Base-by-base conservation (phyloP, 2,888 invertebrate genomes). In the Galerucella pusilla region DNA sequence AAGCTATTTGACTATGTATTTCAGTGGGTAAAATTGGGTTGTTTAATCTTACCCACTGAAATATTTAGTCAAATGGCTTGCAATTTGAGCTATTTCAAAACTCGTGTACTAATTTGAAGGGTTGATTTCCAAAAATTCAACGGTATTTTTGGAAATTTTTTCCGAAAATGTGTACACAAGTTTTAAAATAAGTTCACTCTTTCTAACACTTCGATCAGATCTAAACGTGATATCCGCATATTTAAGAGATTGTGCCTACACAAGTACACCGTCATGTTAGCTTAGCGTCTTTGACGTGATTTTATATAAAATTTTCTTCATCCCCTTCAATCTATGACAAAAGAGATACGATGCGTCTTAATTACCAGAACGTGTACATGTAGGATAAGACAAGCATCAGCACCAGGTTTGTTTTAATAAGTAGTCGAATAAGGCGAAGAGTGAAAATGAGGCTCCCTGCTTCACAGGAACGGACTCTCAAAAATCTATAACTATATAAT, bases 361-460 rank as follows among this genome's bases (percentile, higher is more conserved):
- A 85, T 85, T 85, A 85, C 83, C 75, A 79, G 77, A 77, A 80
- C 83, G 83, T 83, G 84, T 84, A 85, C 85, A 85, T 85, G 84
- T 84, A 85, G 84, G 85, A 84, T 84, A 83, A 84, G 84, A 81
- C 80, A 83, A 82, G 83, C 82, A 84, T 82, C 83, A 84, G 81
- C 80, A 80, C 80, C 83, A 84, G 85, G 86, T 87, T 87, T 86
- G 85, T 86, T 87, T 86, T 86, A 86, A 86, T 86, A 87, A 87
- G 86, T 86, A 82, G 81, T 82, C 77, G 77, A 77, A 72, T 59
- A 52, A 73, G 61, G 61, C 46, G 73, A 83, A 81, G 83, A 77
- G 84, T 84, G 84, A 84, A 83, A 83, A 82, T 84, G 84, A 83
- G 83, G 84, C 85, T 84, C 85, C 77, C 82, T 80, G 80, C 42